Conservation (phyloP, 2,888 invertebrate species). For the Isotomurus palustris region DNA sequence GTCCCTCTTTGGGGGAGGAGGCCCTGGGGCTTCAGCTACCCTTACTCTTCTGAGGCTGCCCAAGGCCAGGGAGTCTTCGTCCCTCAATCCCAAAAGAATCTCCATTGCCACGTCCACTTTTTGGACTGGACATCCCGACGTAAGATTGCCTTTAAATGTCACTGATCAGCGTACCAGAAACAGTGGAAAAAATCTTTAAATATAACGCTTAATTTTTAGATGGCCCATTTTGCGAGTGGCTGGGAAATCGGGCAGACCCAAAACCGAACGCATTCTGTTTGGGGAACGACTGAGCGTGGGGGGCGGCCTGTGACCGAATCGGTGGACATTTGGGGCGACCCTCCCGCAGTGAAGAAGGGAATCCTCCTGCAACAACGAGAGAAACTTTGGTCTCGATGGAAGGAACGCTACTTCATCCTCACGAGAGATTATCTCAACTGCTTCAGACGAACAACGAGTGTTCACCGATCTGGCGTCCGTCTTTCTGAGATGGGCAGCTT, state of each 20-base stretch:
- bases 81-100: conserved; percentile 44
- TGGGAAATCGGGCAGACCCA: conserved; percentile 38
- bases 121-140: conserved; percentile 45
- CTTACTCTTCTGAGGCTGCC: conserved; percentile 24
- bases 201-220: conserved; percentile 18
- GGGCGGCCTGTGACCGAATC: conserved; percentile 27
- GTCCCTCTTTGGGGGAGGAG: conserved; percentile 23
- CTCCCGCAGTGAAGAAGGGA: conserved; percentile 61
- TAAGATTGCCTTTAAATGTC: too few relatives aligned
- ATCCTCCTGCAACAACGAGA: conserved; percentile 63
- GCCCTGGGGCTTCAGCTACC: conserved; percentile 12
- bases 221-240: conserved; percentile 42
- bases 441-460: conserved; percentile 56
- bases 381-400: conserved; percentile 62
- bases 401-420: conserved; percentile 63
- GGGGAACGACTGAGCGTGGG: conserved; percentile 39
- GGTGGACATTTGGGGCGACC: conserved; percentile 42
- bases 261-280: conserved; percentile 36
- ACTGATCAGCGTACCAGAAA: background rate
- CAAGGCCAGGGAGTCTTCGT: conserved; percentile 19
- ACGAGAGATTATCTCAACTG: conserved; percentile 64
- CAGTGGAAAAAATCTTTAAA: too few relatives aligned
- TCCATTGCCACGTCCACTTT: conserved; percentile 44
- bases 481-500: conserved; percentile 65
- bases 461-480: conserved; percentile 50